Percentiles rank a stretch among this genome's conserved stretches.
These are phyloP conservation scores for Gnathonemus echidnorhynchus DNA, from an alignment of 2,113 vertebrate genomes.

Conservation along the genomic window DNA sequence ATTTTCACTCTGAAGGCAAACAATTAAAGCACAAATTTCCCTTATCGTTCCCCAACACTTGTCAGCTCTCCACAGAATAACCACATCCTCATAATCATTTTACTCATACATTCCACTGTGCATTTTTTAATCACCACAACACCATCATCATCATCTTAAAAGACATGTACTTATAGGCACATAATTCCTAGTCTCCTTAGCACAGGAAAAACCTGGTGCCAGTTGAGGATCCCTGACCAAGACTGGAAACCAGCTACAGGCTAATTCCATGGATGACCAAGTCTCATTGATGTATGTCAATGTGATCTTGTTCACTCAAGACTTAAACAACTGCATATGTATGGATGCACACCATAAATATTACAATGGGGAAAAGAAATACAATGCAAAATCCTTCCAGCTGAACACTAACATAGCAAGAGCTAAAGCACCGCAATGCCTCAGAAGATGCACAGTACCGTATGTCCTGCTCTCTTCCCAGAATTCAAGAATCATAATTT, in stretches of 20 bases:
- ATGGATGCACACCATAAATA: constrained; percentile 24
- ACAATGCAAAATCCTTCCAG: constrained; percentile 38
- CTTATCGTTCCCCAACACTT: background rate
- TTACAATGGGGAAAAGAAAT: constrained; percentile 13
- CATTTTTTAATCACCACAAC: background rate
- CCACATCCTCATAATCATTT: background rate
- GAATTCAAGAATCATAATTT: background rate
- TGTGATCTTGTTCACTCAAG: background rate
- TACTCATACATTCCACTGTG: background rate
- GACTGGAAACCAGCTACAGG: background rate
- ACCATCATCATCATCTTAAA: background rate
- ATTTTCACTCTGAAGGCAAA: background rate
- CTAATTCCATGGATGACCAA: background rate
- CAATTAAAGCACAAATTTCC: background rate
- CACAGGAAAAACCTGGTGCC: background rate
- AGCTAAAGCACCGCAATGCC: background rate
- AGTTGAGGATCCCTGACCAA: background rate
- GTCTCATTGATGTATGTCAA: background rate
- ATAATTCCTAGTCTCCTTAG: background rate
- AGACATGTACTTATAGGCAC: background rate
- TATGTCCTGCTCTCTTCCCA: background rate
- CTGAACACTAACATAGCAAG: constrained; percentile 15
- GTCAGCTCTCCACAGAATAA: background rate
- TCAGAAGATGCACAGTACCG: background rate
- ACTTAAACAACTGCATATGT: constrained; percentile 38